Conservation (phyloP, 2,797 vertebrate genomes). For the Odontamblyopus lacepedii region DNA sequence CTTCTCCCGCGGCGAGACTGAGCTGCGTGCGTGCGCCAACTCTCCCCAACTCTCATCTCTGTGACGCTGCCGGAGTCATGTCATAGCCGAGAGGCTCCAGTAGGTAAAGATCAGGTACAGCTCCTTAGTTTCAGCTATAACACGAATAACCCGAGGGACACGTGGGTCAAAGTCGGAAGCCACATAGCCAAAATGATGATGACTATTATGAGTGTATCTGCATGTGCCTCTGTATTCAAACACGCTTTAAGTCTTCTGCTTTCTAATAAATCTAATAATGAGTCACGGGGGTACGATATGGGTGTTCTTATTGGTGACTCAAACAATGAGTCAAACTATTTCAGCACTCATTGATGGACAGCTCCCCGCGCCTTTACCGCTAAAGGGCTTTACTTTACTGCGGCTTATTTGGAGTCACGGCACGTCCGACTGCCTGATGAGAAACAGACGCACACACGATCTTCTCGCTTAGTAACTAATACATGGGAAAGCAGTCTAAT, state of each 20-base stretch:
- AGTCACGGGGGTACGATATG: too few species aligned
- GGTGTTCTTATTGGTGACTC: too few species aligned
- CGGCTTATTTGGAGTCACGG: constrained; percentile 5
- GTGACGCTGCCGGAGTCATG: neutral
- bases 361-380: constrained; percentile 10
- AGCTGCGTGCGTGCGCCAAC: neutral
- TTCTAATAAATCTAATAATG: neutral
- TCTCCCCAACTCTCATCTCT: neutral
- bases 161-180: too few species aligned
- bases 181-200: too few species aligned
- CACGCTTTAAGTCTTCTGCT: neutral
- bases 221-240: too few species aligned
- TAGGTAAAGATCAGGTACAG: neutral
- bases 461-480: too few species aligned
- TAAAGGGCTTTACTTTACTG: constrained; percentile 23
- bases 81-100: neutral
- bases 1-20: neutral
- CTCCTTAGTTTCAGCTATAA: neutral
- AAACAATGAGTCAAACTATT: neutral
- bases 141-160: neutral
- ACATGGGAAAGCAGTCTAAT: too few species aligned
- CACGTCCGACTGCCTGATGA: neutral
- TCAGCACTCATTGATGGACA: neutral
- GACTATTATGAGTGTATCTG: too few species aligned
- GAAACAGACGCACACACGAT: neutral